Conservation (phyloP, 2,113 vertebrate genomes). For the Nibea coibor region DNA sequence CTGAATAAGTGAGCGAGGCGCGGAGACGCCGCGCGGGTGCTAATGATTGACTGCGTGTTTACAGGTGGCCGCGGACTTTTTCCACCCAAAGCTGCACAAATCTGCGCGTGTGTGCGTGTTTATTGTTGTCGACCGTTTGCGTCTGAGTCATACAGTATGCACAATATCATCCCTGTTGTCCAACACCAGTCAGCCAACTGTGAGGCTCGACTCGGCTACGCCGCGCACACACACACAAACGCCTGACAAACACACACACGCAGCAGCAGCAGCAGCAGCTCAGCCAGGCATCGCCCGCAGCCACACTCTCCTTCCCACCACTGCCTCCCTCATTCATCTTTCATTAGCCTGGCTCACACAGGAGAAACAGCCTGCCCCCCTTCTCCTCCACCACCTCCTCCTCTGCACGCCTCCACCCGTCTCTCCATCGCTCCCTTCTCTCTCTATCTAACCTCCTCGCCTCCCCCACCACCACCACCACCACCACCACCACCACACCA, state of each 20-base stretch:
- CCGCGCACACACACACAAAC: slow-evolving; percentile 29
- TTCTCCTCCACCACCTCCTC: background rate
- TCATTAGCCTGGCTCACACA: slow-evolving; percentile 79
- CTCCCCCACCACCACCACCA: background rate
- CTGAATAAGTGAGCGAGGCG: slow-evolving; percentile 70
- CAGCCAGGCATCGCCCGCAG: slow-evolving; percentile 77
- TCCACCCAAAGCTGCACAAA: slow-evolving; percentile 1
- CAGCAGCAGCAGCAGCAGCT: slow-evolving; percentile 39
- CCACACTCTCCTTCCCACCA: slow-evolving; percentile 76
- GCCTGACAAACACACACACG: slow-evolving; percentile 25
- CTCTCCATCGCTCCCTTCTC: slow-evolving; percentile 37
- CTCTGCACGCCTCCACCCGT: slow-evolving; percentile 30
- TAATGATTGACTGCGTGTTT: slow-evolving; percentile 68
- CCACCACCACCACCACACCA: background rate
- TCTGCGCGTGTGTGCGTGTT: slow-evolving; percentile 16
- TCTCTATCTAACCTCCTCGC: slow-evolving; percentile 48
- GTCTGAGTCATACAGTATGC: slow-evolving; percentile 59
- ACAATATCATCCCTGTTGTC: slow-evolving; percentile 66
- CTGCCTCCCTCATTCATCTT: slow-evolving; percentile 84
- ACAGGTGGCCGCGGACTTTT: slow-evolving; percentile 64
- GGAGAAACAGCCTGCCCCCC: slow-evolving; percentile 66
- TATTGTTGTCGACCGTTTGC: slow-evolving; percentile 64
- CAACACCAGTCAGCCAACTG: slow-evolving; percentile 60
- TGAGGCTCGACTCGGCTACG: slow-evolving; percentile 46
- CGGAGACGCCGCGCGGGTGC: slow-evolving; percentile 41